phyloP scores from a whole-genome alignment of 2,797 vertebrate genomes.

The Cirrhinus molitorella region DNA sequence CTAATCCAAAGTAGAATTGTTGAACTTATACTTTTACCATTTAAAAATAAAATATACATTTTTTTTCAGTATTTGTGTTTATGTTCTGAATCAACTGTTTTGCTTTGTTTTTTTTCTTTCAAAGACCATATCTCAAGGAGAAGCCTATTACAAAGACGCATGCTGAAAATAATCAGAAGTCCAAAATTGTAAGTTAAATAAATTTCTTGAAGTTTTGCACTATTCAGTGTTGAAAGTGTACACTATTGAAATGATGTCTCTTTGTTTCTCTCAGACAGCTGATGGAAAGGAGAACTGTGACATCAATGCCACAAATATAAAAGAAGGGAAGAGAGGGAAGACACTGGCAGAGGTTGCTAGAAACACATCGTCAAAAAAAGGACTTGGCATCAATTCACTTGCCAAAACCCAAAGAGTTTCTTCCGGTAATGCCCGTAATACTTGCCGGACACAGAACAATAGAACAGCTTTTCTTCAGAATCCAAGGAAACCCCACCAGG shows the following conservation, averaged over 20 bases:
- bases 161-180: not conserved
- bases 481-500: not conserved
- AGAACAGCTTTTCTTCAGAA: not conserved
- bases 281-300: conserved; percentile 74
- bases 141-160: conserved; percentile 4
- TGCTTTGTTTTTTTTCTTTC: not conserved
- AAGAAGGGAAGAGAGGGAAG: conserved; percentile 16
- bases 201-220: not conserved
- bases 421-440: not conserved
- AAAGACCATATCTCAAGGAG: conserved; percentile 57
- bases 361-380: conserved; percentile 1
- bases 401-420: not conserved
- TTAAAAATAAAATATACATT: not conserved
- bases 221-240: not conserved
- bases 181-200: conserved; percentile 36
- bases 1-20: conserved; percentile 74
- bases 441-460: not conserved
- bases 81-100: not conserved
- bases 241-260: not conserved
- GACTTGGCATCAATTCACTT: not conserved
- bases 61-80: not conserved
- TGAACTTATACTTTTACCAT: not conserved
- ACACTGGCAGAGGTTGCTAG: not conserved
- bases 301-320: conserved; percentile 12
- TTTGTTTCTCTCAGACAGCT: conserved; percentile 58